These are phyloP conservation scores for Eretmocerus hayati DNA, from an alignment of 2,888 invertebrate genomes.

Conservation along the genomic window DNA sequence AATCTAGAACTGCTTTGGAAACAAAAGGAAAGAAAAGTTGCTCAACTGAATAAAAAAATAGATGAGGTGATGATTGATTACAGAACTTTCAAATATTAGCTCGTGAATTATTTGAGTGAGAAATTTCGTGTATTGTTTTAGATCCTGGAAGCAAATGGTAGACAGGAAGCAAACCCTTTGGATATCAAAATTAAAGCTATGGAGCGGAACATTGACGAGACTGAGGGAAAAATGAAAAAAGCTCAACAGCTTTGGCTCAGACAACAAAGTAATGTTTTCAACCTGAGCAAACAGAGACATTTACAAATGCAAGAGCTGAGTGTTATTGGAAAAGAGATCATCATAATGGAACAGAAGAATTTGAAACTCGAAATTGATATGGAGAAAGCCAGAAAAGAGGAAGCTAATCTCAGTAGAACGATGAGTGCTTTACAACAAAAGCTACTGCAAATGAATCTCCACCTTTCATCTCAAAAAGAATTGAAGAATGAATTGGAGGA, in stretches of 20 bases:
- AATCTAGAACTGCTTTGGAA: slow-evolving; percentile 46
- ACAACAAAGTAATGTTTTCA: slow-evolving; percentile 65
- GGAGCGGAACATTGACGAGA: slow-evolving; percentile 58
- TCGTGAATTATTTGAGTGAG: background rate
- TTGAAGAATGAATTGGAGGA: slow-evolving; percentile 52
- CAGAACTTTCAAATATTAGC: slow-evolving; percentile 4
- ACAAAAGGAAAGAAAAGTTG: slow-evolving; percentile 50
- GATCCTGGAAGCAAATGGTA: slow-evolving; percentile 33
- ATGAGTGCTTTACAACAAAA: slow-evolving; percentile 58
- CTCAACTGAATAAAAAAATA: slow-evolving; percentile 50
- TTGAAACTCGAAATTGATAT: slow-evolving; percentile 62
- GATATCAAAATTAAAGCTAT: slow-evolving; percentile 59
- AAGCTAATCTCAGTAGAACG: slow-evolving; percentile 53
- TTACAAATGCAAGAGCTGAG: slow-evolving; percentile 62
- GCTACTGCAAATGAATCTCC: slow-evolving; percentile 48
- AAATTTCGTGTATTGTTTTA: slow-evolving; percentile 20
- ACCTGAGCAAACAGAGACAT: slow-evolving; percentile 62
- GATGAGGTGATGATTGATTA: slow-evolving; percentile 42
- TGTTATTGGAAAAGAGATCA: slow-evolving; percentile 61
- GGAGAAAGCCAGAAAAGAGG: slow-evolving; percentile 53
- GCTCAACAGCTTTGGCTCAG: slow-evolving; percentile 71
- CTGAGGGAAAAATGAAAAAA: slow-evolving; percentile 57
- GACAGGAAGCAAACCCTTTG: slow-evolving; percentile 49
- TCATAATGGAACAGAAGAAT: slow-evolving; percentile 68
- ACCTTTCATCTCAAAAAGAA: slow-evolving; percentile 49